These are phyloP conservation scores for Amiota communis DNA, from an alignment of 2,888 invertebrate species.

Conservation along the genomic window DNA sequence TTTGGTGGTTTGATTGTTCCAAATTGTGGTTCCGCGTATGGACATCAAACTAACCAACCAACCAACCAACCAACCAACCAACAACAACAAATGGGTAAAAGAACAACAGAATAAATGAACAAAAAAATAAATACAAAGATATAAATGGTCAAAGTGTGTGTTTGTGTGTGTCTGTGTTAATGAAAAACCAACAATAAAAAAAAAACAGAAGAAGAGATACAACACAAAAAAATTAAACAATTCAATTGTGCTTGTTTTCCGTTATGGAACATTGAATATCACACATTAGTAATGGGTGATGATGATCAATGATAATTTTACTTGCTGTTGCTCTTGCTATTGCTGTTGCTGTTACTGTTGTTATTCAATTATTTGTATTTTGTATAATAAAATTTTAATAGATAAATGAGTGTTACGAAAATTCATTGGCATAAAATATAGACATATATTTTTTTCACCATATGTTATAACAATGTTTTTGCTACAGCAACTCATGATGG, in stretches of 20 bases:
- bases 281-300: conserved; percentile 63
- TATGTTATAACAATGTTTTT: too few species aligned
- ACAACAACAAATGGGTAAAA: conserved; percentile 4
- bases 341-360: neutral
- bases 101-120: neutral
- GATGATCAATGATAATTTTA: conserved; percentile 42
- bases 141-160: conserved; percentile 3
- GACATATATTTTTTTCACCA: too few species aligned
- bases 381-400: neutral
- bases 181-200: conserved; percentile 25
- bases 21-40: conserved; percentile 22
- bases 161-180: neutral
- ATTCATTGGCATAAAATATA: too few species aligned
- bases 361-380: too few species aligned
- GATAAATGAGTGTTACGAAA: neutral
- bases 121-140: conserved; percentile 31
- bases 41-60: conserved; percentile 28
- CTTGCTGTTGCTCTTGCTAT: neutral
- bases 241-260: conserved; percentile 52
- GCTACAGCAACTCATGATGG: too few species aligned
- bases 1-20: conserved; percentile 23
- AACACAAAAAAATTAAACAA: conserved; percentile 37
- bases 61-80: conserved; percentile 29
- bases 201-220: conserved; percentile 11
- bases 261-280: conserved; percentile 69